Evolutionary conservation across 2,888 invertebrate species (phyloP).

Genomic region (Habroteleia sp.): DNA sequence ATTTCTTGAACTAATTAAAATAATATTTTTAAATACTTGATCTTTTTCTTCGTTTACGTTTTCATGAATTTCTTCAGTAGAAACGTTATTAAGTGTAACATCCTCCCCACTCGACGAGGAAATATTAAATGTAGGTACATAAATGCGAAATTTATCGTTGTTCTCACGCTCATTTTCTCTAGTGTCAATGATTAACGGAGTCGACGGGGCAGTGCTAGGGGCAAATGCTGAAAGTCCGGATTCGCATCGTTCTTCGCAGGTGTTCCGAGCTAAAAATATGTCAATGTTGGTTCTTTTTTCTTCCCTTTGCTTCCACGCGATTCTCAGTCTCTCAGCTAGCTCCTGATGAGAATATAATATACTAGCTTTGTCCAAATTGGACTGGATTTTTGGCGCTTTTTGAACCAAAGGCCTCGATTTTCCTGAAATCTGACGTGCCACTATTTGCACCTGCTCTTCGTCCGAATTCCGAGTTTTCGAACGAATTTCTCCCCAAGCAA

Average conservation of each 20-base stretch:
- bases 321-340: constrained; percentile 81
- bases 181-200: constrained; percentile 1
- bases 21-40: constrained; percentile 10
- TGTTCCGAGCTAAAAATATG: constrained; percentile 84
- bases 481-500: constrained; percentile 74
- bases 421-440: constrained; percentile 75
- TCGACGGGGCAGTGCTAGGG: constrained; percentile 24
- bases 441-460: constrained; percentile 72
- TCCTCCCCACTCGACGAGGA: neutral
- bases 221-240: constrained; percentile 70
- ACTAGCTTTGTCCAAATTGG: constrained; percentile 70
- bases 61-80: neutral
- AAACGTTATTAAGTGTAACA: neutral
- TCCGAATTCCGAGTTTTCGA: constrained; percentile 39
- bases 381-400: constrained; percentile 36
- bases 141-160: constrained; percentile 40
- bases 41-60: constrained; percentile 32
- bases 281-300: constrained; percentile 84
- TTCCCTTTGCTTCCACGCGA: constrained; percentile 82
- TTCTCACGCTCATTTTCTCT: neutral
- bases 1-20: neutral
- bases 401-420: constrained; percentile 64
- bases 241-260: constrained; percentile 78
- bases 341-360: constrained; percentile 81
- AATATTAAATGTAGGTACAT: constrained; percentile 22